Evolutionary conservation across 2,797 vertebrate species (phyloP).

Genomic region (Brachymystax lenok): DNA sequence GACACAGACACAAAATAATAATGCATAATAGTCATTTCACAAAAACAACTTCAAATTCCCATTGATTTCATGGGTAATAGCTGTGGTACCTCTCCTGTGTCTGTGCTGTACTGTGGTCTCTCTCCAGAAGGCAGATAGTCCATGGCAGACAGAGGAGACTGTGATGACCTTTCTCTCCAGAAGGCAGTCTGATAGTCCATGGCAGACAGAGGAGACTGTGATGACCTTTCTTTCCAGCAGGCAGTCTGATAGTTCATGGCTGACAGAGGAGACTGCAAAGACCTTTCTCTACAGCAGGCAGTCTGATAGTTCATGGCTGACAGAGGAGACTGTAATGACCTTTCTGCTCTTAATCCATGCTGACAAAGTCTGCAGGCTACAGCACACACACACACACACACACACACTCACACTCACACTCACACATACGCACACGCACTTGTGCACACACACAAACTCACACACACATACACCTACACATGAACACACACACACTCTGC

Average conservation of each 20-base stretch:
- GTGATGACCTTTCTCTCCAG: no score
- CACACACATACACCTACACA: background rate
- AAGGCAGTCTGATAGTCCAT: no score
- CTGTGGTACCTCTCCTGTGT: background rate
- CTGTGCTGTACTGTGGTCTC: background rate
- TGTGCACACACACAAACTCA: background rate
- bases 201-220: no score
- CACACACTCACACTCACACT: background rate
- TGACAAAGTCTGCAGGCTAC: slow-evolving; percentile 41
- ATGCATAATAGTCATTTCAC: background rate
- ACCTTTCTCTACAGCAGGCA: no score
- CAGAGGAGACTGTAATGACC: no score
- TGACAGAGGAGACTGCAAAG: no score
- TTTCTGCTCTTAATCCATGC: slow-evolving; percentile 36
- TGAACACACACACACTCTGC: background rate
- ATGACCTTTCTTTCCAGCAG: no score
- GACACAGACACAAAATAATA: background rate
- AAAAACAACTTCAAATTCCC: background rate
- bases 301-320: no score
- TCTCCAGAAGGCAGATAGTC: background rate
- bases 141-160: no score
- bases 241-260: no score
- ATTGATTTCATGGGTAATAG: background rate
- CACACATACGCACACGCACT: background rate
- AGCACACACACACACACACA: background rate